These are phyloP conservation scores for Reinhardtius hippoglossoides DNA, from an alignment of 2,113 vertebrate genomes.

Conservation along the genomic window DNA sequence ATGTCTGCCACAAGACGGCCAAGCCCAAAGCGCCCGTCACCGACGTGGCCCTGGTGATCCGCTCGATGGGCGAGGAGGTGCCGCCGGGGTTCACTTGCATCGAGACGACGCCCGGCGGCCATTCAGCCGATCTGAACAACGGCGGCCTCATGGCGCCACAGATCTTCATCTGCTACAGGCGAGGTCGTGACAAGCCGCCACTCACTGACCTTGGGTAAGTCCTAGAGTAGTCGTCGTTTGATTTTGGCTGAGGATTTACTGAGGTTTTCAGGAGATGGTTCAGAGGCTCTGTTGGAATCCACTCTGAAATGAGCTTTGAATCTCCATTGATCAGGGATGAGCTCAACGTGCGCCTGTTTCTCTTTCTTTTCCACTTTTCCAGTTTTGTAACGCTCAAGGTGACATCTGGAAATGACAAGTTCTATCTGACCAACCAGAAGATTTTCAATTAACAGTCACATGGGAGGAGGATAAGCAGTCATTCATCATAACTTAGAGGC, in stretches of 20 bases:
- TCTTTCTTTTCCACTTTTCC: too few relatives aligned
- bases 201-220: slow-evolving; percentile 96
- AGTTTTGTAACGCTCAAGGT: too few relatives aligned
- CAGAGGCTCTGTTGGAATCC: too few relatives aligned
- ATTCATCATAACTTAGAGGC: neutral
- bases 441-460: neutral
- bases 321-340: too few relatives aligned
- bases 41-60: slow-evolving; percentile 94
- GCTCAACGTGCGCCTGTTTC: too few relatives aligned
- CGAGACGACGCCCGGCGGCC: slow-evolving; percentile 90
- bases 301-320: too few relatives aligned
- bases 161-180: slow-evolving; percentile 93
- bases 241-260: neutral
- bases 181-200: slow-evolving; percentile 94
- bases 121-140: slow-evolving; percentile 95
- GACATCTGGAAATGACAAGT: too few relatives aligned
- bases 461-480: neutral
- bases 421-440: too few relatives aligned
- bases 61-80: slow-evolving; percentile 93
- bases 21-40: slow-evolving; percentile 94
- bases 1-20: slow-evolving; percentile 91
- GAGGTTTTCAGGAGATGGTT: too few relatives aligned
- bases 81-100: slow-evolving; percentile 92
- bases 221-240: neutral
- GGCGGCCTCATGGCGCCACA: slow-evolving; percentile 95